phyloP scores from a whole-genome alignment of 2,888 invertebrate species.

The Synergus itoensis region DNA sequence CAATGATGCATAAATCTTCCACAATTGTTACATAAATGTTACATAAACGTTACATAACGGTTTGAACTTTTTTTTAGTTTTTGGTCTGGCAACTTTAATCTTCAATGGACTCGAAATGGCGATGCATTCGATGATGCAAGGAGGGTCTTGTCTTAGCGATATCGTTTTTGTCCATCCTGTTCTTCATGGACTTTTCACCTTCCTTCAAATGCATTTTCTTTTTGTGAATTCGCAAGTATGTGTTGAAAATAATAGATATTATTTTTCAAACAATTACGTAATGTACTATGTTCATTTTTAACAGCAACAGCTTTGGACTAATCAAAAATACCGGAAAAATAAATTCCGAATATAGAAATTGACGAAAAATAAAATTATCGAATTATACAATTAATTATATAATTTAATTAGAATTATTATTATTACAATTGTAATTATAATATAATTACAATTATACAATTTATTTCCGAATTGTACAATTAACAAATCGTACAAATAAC shows the following conservation, averaged over 20 bases:
- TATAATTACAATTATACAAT: no score
- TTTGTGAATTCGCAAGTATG: conserved; percentile 80
- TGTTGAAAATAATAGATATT: not conserved
- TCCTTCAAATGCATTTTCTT: conserved; percentile 81
- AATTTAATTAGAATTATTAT: no score
- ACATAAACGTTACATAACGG: not conserved
- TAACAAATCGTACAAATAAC: no score
- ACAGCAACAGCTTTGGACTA: not conserved
- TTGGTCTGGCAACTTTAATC: conserved; percentile 80
- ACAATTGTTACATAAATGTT: no score
- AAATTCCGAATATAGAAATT: no score
- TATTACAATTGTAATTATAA: no score
- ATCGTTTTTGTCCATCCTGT: conserved; percentile 80
- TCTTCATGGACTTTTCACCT: conserved; percentile 80
- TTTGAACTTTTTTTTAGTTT: conserved; percentile 74
- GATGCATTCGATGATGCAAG: conserved; percentile 80
- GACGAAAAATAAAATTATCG: no score
- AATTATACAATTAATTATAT: no score
- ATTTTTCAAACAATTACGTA: not conserved
- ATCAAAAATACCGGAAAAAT: no score
- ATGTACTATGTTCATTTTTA: not conserved
- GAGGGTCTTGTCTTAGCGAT: conserved; percentile 77
- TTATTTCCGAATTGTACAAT: no score
- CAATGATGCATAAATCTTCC: no score
- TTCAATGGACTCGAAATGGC: conserved; percentile 81